Evolutionary conservation across 2,797 vertebrate species (phyloP), one percentile per base, ranked within the genome.

Genomic region (Leuciscus waleckii): DNA sequence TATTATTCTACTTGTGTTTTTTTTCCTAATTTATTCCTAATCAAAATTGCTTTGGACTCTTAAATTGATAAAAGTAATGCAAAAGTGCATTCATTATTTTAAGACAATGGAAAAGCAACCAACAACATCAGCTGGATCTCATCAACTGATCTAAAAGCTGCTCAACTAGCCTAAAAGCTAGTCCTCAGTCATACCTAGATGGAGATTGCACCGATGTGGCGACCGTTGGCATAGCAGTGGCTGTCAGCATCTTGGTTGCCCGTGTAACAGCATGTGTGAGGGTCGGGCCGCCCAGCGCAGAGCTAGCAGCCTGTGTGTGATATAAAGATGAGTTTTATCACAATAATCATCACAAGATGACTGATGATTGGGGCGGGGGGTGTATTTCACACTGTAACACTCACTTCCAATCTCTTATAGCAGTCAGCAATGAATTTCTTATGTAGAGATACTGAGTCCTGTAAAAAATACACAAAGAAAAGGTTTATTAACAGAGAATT

Each of bases 351-450:
- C 17, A 10, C 19, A 65, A 26, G 46, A 41, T n/a, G n/a, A n/a
- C n/a, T n/a, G n/a, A n/a, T n/a, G n/a, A n/a, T n/a, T n/a, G n/a
- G n/a, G n/a, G n/a, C n/a, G 46, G 11, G 8, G 4, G 10, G 46
- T 19, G 37, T 58, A 19, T 17, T 74, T 73, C 43, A 29, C 43
- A 26, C 29, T 26, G 3, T 4, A 46, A 32, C 17, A 81, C 95
- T 94, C 90, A 99, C 98, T 95, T 99, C 98, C 85, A 99, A 94
- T 91, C 98, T 95, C 73, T 99, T 99, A 89, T 99, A 99, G 94
- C 98, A 99, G 95, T 99, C 98, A 84, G 98, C 98, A 86, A 99
- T 99, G 88, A 99, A 99, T 91, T 99, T 99, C 95, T 99, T 99
- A 94, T 99, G 98, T 91, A 99, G 95, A 39, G 98, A 97, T 49